phyloP scores from a whole-genome alignment of 1,140 invertebrate species.

The Heterodera schachtii region DNA sequence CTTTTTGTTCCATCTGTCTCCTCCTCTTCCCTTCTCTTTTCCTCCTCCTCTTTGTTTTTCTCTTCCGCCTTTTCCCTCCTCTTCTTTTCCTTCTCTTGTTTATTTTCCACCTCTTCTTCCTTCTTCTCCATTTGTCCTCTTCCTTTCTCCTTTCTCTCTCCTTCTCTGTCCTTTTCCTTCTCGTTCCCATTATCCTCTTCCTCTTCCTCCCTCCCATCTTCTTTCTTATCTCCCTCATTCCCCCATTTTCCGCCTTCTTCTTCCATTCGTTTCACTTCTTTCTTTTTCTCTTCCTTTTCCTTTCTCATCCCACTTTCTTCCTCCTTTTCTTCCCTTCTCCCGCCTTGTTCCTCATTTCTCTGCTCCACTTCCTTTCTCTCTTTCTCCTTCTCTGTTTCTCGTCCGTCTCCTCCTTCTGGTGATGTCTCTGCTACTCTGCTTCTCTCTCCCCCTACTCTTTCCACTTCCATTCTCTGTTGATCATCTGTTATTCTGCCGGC shows the following conservation, averaged over 20 bases:
- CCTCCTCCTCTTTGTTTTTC: not conserved
- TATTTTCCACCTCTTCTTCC: conserved; percentile 7
- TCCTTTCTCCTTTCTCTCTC: not conserved
- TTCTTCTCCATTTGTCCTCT: not conserved
- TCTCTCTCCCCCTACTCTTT: not conserved
- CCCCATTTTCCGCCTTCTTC: not conserved
- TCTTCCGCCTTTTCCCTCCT: not conserved
- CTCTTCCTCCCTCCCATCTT: not conserved
- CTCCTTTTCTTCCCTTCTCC: not conserved
- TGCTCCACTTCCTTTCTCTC: not conserved
- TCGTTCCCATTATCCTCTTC: not conserved
- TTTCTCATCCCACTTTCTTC: not conserved
- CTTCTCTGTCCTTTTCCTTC: not conserved
- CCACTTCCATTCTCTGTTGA: not conserved
- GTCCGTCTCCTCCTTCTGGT: not conserved
- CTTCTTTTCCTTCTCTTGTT: not conserved
- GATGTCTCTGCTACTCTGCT: not conserved
- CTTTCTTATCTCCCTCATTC: not conserved
- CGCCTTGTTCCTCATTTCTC: conserved; percentile 8
- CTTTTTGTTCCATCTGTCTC: not conserved
- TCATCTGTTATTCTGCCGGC: not conserved
- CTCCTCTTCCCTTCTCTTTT: not conserved
- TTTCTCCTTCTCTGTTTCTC: too few species aligned
- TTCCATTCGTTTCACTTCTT: not conserved
- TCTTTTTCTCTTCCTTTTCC: not conserved